phyloP scores from a whole-genome alignment of 2,797 vertebrate species.

The Hirundo rustica region DNA sequence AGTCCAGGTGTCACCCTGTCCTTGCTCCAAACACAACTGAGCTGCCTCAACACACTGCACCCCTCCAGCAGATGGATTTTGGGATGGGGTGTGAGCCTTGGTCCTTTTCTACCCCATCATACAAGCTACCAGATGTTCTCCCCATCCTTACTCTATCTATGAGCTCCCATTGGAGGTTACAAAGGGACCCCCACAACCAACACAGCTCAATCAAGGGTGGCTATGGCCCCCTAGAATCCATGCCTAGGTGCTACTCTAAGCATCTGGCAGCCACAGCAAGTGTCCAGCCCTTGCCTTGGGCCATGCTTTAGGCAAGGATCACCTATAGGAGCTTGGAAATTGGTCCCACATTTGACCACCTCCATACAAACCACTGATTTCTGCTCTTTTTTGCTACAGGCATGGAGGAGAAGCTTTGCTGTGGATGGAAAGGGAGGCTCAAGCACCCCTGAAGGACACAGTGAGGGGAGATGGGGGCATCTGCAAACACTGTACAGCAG shows the following conservation, averaged over 20 bases:
- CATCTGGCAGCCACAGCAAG: not conserved
- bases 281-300: not conserved
- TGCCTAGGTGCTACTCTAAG: rapidly evolving
- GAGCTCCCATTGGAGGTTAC: not conserved
- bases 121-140: not conserved
- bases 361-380: not conserved
- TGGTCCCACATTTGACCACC: not conserved
- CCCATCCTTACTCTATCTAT: not conserved
- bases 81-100: rapidly evolving
- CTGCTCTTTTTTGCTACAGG: not conserved
- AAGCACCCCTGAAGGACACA: not conserved
- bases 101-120: not conserved
- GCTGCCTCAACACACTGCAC: not conserved
- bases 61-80: not conserved
- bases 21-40: not conserved
- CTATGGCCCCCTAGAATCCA: not conserved
- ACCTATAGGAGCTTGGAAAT: not conserved
- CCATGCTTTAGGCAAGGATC: not conserved
- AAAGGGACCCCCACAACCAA: too few species aligned
- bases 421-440: not conserved
- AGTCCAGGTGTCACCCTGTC: not conserved
- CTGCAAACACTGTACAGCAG: not conserved
- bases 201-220: not conserved
- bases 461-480: not conserved
- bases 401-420: rapidly evolving